These are phyloP conservation scores for Camponotus vicinus DNA, from an alignment of 1,140 invertebrate genomes.

Conservation along the genomic window DNA sequence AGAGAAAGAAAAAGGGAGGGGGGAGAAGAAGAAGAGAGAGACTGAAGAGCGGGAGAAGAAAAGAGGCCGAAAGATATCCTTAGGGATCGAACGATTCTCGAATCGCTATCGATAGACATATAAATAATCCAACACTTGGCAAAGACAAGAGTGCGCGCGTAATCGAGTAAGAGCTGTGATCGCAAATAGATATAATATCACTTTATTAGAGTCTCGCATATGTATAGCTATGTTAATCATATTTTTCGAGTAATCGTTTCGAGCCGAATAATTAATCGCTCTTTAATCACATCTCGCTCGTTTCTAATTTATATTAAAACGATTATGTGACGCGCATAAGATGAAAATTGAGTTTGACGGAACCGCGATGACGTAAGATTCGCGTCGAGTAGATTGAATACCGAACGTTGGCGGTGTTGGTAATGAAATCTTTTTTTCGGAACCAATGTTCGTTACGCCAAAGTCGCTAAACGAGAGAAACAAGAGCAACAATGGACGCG, in stretches of 20 bases:
- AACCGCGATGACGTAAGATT: constrained; percentile 6
- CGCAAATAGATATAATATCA: constrained; percentile 1
- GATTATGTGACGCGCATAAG: neutral
- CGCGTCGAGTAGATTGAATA: neutral
- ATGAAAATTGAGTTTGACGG: neutral
- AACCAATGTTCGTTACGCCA: neutral
- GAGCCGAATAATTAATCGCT: constrained; percentile 1
- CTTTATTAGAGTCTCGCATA: constrained; percentile 8
- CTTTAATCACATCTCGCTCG: neutral
- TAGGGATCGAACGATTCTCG: constrained; percentile 65
- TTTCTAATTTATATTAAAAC: constrained; percentile 14
- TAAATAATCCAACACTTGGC: constrained; percentile 46
- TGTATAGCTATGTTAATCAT: constrained; percentile 4
- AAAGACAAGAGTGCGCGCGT: neutral
- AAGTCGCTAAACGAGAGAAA: constrained; percentile 24
- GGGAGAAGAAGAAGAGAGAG: neutral
- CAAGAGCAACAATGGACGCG: constrained; percentile 64
- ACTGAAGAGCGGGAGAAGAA: neutral
- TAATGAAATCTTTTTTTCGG: neutral
- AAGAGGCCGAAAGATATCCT: constrained; percentile 64
- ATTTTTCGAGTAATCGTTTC: neutral
- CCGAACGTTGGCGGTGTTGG: constrained; percentile 19
- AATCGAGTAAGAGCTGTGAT: neutral
- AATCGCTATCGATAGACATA: constrained; percentile 56
- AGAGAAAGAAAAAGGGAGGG: neutral